A percentile compares a stretch with the other conserved stretches of the same genome.
phyloP scores from a whole-genome alignment of 1,140 invertebrate species.

The Parapsyche elsis region DNA sequence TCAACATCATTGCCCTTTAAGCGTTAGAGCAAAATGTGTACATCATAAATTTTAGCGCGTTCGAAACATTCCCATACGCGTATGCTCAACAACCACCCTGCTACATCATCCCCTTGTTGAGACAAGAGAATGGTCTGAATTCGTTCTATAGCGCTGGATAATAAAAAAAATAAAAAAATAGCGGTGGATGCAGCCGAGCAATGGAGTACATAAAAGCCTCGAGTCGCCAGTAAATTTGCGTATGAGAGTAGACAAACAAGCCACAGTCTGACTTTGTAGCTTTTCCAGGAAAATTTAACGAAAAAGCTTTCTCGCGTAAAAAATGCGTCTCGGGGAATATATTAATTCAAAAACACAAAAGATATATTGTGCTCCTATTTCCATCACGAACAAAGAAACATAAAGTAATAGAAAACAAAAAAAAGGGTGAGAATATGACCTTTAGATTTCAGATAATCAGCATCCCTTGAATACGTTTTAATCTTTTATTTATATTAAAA shows the following conservation, averaged over 20 bases:
- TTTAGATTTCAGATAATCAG: too few species aligned
- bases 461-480: too few species aligned
- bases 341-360: not conserved
- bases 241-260: conserved; percentile 30
- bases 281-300: conserved; percentile 13
- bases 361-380: not conserved
- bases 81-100: not conserved
- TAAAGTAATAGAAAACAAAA: not conserved
- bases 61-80: not conserved
- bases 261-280: not conserved
- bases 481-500: too few species aligned
- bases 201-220: conserved; percentile 26
- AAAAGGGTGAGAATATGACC: too few species aligned
- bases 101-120: not conserved
- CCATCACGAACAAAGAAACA: not conserved
- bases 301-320: not conserved
- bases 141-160: not conserved
- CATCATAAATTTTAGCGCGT: not conserved
- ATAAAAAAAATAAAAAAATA: not conserved
- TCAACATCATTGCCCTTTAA: too few species aligned
- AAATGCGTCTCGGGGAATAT: not conserved
- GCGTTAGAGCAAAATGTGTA: too few species aligned
- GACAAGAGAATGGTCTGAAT: not conserved
- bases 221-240: conserved; percentile 29
- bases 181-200: conserved; percentile 3